phyloP scores from a whole-genome alignment of 64 coral and sea anemone genomes.

The Pachyseris speciosa region DNA sequence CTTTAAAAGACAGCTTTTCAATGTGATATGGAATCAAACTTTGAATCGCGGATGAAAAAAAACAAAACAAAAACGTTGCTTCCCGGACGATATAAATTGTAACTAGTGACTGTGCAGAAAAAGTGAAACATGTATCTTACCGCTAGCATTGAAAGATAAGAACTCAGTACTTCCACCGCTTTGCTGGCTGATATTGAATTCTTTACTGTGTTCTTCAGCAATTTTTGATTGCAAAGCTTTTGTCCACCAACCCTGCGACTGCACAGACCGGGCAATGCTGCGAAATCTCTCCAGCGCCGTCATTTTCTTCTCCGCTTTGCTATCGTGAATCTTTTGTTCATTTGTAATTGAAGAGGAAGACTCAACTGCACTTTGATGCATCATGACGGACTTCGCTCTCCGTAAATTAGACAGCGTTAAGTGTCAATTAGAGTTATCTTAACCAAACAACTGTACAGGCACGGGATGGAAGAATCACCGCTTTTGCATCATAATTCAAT shows the following conservation, averaged over 20 bases:
- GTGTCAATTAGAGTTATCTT: slow-evolving; percentile 20
- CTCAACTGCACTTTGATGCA: neutral
- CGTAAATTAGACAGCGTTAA: neutral
- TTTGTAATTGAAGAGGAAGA: too few relatives aligned
- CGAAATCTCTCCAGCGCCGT: slow-evolving; percentile 55
- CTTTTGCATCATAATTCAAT: slow-evolving; percentile 1
- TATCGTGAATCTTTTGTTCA: neutral
- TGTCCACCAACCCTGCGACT: slow-evolving; percentile 60
- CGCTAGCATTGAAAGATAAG: slow-evolving; percentile 57
- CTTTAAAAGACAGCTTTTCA: too few relatives aligned
- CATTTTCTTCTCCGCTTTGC: neutral
- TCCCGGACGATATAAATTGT: too few relatives aligned
- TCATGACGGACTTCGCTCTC: neutral
- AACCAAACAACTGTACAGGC: neutral
- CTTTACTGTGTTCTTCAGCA: slow-evolving; percentile 28
- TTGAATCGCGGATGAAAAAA: too few relatives aligned
- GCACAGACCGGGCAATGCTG: slow-evolving; percentile 34
- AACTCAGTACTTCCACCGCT: slow-evolving; percentile 7
- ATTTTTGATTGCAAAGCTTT: slow-evolving; percentile 59
- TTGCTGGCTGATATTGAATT: slow-evolving; percentile 19
- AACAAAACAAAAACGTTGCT: too few relatives aligned
- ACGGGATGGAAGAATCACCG: neutral
- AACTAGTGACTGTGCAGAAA: too few relatives aligned
- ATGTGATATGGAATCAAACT: too few relatives aligned
- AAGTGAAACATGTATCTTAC: neutral